Evolutionary conservation across 1,140 invertebrate genomes (phyloP).

Genomic region (Helicoverpa armigera): DNA sequence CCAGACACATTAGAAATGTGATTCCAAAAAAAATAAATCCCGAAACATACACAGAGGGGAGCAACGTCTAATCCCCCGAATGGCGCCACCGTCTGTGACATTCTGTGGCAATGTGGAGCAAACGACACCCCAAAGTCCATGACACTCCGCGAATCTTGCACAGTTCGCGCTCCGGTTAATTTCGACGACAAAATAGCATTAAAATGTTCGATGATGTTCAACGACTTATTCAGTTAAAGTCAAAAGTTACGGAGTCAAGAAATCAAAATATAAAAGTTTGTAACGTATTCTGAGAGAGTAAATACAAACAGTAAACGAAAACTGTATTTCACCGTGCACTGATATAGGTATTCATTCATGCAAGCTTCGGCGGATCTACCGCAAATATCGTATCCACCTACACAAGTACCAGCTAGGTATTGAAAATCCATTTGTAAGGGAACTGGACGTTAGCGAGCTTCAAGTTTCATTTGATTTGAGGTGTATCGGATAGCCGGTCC

Average conservation of each 20-base stretch:
- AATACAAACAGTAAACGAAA: background rate
- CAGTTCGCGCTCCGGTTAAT: slow-evolving; percentile 37
- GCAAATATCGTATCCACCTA: slow-evolving; percentile 14
- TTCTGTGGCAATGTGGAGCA: slow-evolving; percentile 60
- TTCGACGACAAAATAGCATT: slow-evolving; percentile 24
- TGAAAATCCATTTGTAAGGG: slow-evolving; percentile 45
- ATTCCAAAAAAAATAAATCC: slow-evolving; percentile 29
- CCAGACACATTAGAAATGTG: slow-evolving; percentile 29
- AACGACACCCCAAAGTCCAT: slow-evolving; percentile 55
- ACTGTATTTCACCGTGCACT: background rate
- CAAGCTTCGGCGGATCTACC: background rate
- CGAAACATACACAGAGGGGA: slow-evolving; percentile 23
- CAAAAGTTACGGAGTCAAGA: background rate
- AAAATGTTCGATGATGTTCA: background rate
- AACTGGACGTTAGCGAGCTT: slow-evolving; percentile 40
- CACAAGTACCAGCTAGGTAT: slow-evolving; percentile 11
- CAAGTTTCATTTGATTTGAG: slow-evolving; percentile 72
- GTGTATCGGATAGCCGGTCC: slow-evolving; percentile 76
- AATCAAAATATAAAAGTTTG: no score
- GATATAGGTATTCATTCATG: slow-evolving; percentile 2
- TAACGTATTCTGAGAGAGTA: background rate
- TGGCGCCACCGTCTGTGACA: slow-evolving; percentile 56
- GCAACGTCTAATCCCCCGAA: slow-evolving; percentile 60
- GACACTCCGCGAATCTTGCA: slow-evolving; percentile 23
- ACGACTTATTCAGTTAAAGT: background rate